Evolutionary conservation across 2,888 invertebrate genomes (phyloP), one percentile per base, ranked within the genome.

Genomic region (Oligia fasciuncula): DNA sequence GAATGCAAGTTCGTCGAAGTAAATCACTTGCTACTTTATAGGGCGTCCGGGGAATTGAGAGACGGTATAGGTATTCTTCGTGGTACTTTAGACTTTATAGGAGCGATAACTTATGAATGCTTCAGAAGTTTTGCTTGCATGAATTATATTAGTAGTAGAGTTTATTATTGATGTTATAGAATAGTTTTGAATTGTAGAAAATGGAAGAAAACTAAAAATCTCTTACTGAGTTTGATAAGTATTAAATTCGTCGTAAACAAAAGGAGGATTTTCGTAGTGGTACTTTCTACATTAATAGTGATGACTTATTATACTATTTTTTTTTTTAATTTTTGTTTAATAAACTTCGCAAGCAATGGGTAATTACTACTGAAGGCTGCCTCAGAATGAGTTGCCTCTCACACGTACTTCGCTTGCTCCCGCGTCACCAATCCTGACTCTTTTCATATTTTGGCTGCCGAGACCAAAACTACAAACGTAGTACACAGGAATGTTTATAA

Each of bases 11-110:
- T 81, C 71, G 66, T 70, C 66, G 69, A 76, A 73, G 80, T 89
- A 87, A 89, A 89, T 87, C 87, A 87, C 78, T 79, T 65, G 62
- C n/a, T 88, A 78, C 77, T 88, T 79, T 84, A 86, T 79, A 54
- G 60, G 35, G 71, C 86, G 4, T 67, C 54, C 40, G 79, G 88
- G 73, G 77, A 88, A 84, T 81, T 75, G 76, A 75, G 74, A 65
- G 60, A 51, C 40, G 66, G 62, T 54, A 29, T 29, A 35, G 35
- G 4, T 35, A 68, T 81, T 87, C 74, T 74, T 74, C 40, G 35
- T 5, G 40, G 70, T n/a, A 71, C 72, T 63, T 82, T 57, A 62
- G 35, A 74, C 76, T 57, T 73, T 70, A 68, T 35, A 51, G 54
- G 57, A 80, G 49, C 46, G 67, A 76, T 76, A 68, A 84, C 40